Evolutionary conservation across 1,140 invertebrate species (phyloP), one percentile per base, ranked within the genome.

Genomic region (Uloborus diversus): DNA sequence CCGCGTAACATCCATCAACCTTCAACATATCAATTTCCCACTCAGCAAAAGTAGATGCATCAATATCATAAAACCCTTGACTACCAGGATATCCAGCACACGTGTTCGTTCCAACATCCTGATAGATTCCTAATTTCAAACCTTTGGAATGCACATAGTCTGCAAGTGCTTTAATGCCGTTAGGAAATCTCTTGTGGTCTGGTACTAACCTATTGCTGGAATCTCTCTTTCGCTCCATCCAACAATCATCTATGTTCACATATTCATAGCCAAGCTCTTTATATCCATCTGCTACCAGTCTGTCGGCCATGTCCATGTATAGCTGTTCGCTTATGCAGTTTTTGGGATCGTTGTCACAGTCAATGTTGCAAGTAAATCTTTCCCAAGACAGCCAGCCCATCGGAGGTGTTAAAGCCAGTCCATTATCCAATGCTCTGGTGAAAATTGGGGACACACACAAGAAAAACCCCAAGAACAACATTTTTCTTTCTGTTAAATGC

Each of bases 211-310:
- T 89, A 84, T 92, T 23, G 23, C 76, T 78, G 28, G 49, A 17
- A 56, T 85, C 80, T 66, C 83, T 56, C 25, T 80, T 90, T 82
- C 93, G 92, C 82, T 94, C 94, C 64, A 95, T 87, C 96, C 96
- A 99, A 86, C 96, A 99, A 87, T 99, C 96, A 85, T 99, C 96
- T 59, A 98, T 92, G 85, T 96, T 97, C 66, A 98, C 92, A 85
- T 96, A 96, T 85, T 96, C 92, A 87, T 98, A 99, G 20, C 96
- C 96, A 5, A 89, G 92, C 28, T 92, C 92, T 25, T 92, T 93
- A 85, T 96, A 98, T 4, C 96, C 96, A 85, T 97, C 94, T 13
- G 90, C 88, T 2, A 95, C 94, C 70, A 98, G 87, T 78, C 94
- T 90, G 85, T 98, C 95, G 23, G 96, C 91, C 95, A 97, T 97